Base-by-base conservation (phyloP, 2,888 invertebrate genomes). In the Acanthopleura granulata region DNA sequence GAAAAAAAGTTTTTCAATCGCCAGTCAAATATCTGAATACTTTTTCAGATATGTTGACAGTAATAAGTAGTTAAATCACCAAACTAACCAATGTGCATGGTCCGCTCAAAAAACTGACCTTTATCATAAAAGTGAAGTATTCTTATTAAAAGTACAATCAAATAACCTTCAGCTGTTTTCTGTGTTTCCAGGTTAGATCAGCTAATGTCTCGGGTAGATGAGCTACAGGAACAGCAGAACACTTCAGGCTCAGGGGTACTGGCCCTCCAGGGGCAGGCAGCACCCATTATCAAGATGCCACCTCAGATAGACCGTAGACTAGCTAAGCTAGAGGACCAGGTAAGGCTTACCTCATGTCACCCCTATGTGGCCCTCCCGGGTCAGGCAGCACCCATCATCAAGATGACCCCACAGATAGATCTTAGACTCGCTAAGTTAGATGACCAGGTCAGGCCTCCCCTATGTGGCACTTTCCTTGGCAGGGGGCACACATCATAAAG, bases 291-390 rank as follows among this genome's bases (percentile, higher is more conserved):
- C n/a, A 82, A 76, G 74, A 75, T 83, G 74, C 85, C 84, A 0
- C 81, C 84, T 11, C 81, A 81, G 51, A 71, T 87, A 16, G 84
- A 87, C 4, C 78, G 81, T 14, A 77, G 87, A 73, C 78, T 88
- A n/a, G 73, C 74, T 11, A 75, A 78, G 30, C 74, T 89, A 4
- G 87, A 88, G 70, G 81, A 82, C 72, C 86, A 87, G 84, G 88
- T 88, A 74, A 29, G 74, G 62, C 27, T 51, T 51, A 15, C 14
- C 51, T 15, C 18, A 15, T 18, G 14, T 18, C 14, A 14, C 18
- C 14, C 51, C 51, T 18, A 51, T 14, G 51, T 51, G 51, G 51
- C 51, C 18, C 51, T 15, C 14, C 18, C 51, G 18, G 51, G 14
- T 51, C 14, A 18, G 18, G 51, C n/a, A 40, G 57, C 73, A 3